A percentile compares a stretch with the other conserved stretches of the same genome.
Conservation (phyloP, 1,140 invertebrate genomes). For the Bombus cullumanus region DNA sequence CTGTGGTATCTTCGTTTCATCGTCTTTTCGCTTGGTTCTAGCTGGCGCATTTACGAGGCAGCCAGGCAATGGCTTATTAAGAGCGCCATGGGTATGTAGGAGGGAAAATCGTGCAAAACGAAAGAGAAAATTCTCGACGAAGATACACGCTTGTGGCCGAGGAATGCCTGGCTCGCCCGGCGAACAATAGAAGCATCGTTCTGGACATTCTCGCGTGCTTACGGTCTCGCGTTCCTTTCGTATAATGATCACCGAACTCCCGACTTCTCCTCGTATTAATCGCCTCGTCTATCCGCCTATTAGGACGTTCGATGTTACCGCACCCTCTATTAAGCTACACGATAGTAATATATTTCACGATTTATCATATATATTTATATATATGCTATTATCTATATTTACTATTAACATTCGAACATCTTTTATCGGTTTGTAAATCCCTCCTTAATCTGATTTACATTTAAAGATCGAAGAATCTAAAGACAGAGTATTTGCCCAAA, state of each 20-base stretch:
- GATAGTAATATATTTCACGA: no score
- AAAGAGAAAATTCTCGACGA: conserved; percentile 22
- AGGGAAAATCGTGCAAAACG: conserved; percentile 8
- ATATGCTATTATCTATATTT: no score
- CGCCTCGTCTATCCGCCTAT: conserved; percentile 14
- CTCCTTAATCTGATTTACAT: no score
- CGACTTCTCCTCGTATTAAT: conserved; percentile 1
- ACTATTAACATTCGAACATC: no score
- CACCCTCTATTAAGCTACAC: not conserved
- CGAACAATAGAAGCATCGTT: conserved; percentile 38
- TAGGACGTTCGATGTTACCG: not conserved
- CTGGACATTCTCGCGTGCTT: conserved; percentile 25
- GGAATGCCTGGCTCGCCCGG: conserved; percentile 4
- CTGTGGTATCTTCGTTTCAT: not conserved
- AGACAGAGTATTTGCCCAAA: no score
- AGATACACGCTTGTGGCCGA: conserved; percentile 23
- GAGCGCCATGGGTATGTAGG: not conserved
- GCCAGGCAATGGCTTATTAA: conserved; percentile 31
- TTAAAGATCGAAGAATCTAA: no score
- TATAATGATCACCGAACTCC: conserved; percentile 6
- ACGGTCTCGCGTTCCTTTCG: conserved; percentile 10
- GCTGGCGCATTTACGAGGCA: not conserved
- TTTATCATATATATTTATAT: no score
- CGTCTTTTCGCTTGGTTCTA: not conserved
- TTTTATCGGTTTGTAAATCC: no score